Evolutionary conservation across 2,888 invertebrate genomes (phyloP), one percentile per base, ranked within the genome.

Genomic region (Athrips mouffetella): DNA sequence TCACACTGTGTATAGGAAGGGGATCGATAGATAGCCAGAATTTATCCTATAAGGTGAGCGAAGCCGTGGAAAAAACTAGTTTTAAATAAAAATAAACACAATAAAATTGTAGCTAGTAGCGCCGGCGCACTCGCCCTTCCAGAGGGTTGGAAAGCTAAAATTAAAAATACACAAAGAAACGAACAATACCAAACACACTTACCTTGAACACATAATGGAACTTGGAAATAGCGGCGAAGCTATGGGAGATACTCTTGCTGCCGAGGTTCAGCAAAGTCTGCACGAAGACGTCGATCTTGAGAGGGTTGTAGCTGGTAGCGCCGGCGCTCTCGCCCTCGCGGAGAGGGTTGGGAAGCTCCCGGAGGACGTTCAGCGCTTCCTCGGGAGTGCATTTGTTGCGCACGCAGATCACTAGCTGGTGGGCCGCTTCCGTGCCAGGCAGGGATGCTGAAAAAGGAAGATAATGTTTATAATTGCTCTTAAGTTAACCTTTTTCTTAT

Each of bases 191-290:
- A 25, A 25, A 25, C 4, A 25, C 25, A n/a, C 73, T 68, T 63
- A 95, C 96, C 90, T 96, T 96, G 68, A 96, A 96, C 2, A 96
- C 96, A 73, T 94, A 92, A 80, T 96, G 95, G 70, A 96, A 99
- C 90, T 98, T 99, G 33, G 98, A 97, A 57, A 99, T 95, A n/a
- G 98, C 99, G 4, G 99, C 98, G 80, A 99, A 98, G 63, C 98
- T 97, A 74, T 99, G 99, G 51, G 98, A 98, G 76, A 99, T 98
- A 62, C 98, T 98, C 83, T 99, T 99, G 45, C 96, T 95, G 27
- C 98, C 99, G 50, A 98, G 89, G 76, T 97, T 95, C 3, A 99
- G 90, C 45, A 99, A 78, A 0, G 97, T 97, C 72, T 98, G 97
- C n/a, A 97, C 96, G 73, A 98, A 98, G 0, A 99, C 96, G 71